Percentiles rank a stretch among this genome's conserved stretches.
Evolutionary conservation across 2,888 invertebrate species (phyloP).

Genomic region (Monochamus alternatus): DNA sequence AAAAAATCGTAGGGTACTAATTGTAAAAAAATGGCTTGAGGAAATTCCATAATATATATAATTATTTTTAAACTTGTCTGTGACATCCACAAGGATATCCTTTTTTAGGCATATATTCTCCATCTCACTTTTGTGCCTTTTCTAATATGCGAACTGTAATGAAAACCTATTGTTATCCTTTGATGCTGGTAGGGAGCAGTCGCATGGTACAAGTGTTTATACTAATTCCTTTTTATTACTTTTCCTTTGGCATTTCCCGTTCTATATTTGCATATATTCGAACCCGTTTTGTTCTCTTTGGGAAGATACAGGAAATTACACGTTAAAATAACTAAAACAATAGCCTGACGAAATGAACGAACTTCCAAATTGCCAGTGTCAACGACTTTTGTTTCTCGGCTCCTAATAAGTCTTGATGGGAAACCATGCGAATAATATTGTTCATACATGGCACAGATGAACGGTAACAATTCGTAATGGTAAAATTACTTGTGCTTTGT

Average conservation of each 20-base stretch:
- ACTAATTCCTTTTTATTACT: neutral
- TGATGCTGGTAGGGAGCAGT: neutral
- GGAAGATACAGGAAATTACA: neutral
- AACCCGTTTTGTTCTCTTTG: conserved; percentile 2
- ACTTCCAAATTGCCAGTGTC: neutral
- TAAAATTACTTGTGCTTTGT: neutral
- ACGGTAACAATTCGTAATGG: neutral
- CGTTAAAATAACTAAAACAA: conserved; percentile 2
- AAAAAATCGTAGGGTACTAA: too few relatives aligned
- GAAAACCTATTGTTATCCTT: neutral
- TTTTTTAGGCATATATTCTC: too few relatives aligned
- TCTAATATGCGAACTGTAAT: neutral
- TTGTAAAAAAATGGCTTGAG: too few relatives aligned
- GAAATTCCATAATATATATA: too few relatives aligned
- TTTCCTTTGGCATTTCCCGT: neutral
- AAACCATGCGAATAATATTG: neutral
- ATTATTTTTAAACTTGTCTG: too few relatives aligned
- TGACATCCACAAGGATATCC: too few relatives aligned
- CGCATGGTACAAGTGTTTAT: neutral
- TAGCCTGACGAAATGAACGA: neutral
- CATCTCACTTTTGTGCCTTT: too few relatives aligned
- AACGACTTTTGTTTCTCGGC: neutral
- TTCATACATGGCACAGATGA: neutral
- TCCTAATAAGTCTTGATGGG: too few relatives aligned
- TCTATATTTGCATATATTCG: neutral